phyloP scores from a whole-genome alignment of 2,888 invertebrate genomes.

The Pediacus dermestoides region DNA sequence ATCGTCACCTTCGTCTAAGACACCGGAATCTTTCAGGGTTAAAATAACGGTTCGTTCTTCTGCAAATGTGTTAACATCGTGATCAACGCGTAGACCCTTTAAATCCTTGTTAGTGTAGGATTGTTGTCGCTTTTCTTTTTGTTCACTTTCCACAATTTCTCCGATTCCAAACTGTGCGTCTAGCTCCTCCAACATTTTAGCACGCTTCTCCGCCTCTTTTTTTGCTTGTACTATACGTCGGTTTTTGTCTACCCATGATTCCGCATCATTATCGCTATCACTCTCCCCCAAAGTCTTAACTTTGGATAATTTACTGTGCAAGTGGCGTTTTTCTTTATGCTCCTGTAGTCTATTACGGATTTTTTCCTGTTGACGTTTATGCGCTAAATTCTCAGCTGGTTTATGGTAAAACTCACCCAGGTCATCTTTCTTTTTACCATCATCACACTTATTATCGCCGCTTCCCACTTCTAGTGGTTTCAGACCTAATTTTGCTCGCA shows the following conservation, averaged over 20 bases:
- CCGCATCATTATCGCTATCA: constrained; percentile 72
- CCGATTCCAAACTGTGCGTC: constrained; percentile 92
- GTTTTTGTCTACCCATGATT: constrained; percentile 80
- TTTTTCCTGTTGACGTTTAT: constrained; percentile 75
- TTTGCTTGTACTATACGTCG: constrained; percentile 75
- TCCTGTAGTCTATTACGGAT: constrained; percentile 74
- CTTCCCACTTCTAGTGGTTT: constrained; percentile 77
- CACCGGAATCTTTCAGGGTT: constrained; percentile 89
- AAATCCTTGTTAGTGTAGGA: constrained; percentile 71
- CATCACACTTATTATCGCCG: constrained; percentile 53
- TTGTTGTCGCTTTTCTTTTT: constrained; percentile 54
- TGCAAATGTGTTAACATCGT: constrained; percentile 63
- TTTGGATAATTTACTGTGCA: constrained; percentile 65
- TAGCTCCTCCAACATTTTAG: constrained; percentile 89
- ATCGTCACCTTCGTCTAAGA: constrained; percentile 83
- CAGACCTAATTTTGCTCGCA: constrained; percentile 88
- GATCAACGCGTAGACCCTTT: constrained; percentile 81
- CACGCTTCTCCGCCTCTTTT: constrained; percentile 80
- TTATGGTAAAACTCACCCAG: constrained; percentile 83
- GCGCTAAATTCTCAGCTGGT: constrained; percentile 72
- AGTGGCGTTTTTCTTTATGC: constrained; percentile 73
- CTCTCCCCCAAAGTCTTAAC: constrained; percentile 65
- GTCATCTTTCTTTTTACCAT: constrained; percentile 53
- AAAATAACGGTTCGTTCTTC: constrained; percentile 85
- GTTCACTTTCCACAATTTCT: constrained; percentile 78